Base-by-base conservation (phyloP, 2,888 invertebrate genomes). In the Volucella inanis region DNA sequence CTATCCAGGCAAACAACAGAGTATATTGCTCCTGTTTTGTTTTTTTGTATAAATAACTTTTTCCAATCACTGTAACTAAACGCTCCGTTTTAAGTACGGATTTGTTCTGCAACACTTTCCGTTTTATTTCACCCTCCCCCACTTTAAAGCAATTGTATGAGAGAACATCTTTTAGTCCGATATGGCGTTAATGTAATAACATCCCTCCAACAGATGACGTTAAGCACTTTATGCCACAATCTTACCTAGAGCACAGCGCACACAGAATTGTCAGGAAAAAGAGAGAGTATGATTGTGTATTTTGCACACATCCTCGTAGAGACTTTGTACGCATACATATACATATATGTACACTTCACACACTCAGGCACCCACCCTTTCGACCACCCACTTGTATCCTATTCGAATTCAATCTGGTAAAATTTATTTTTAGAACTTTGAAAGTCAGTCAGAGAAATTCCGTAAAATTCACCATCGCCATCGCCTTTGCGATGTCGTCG, bases 351-450 rank as follows among this genome's bases (percentile, higher is more conserved):
- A 31, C 0, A 9, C 22, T 3, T 8, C n/a, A n/a, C 47, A 10
- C 43, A 43, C 2, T 0, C 11, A 15, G 6, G 31, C 31, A 31
- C 0, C 31, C 4, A 31, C 6, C 31, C 31, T 31, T 31, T 31
- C 31, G 31, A 6, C 31, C 31, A 31, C 31, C 31, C 31, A 31
- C 31, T 31, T 31, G 4, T 31, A 3, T 3, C 31, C 14, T 49
- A 64, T 64, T 64, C 49, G 64, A 64, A 50, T 64, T 64, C 64
- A 64, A 64, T 64, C 64, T 49, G 64, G 14, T 9, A 39, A 64
- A 64, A 18, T 15, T 39, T 65, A 52, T 65, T 65, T 65, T 65
- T 52, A 52, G 52, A 41, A 41, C 18, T 65, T 43, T 52, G 43
- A n/a, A 54, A 41, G n/a, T 22, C 52, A 41, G 31, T 31, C 31